Evolutionary conservation across 1,140 invertebrate genomes (phyloP).

Genomic region (Aricia agestis): DNA sequence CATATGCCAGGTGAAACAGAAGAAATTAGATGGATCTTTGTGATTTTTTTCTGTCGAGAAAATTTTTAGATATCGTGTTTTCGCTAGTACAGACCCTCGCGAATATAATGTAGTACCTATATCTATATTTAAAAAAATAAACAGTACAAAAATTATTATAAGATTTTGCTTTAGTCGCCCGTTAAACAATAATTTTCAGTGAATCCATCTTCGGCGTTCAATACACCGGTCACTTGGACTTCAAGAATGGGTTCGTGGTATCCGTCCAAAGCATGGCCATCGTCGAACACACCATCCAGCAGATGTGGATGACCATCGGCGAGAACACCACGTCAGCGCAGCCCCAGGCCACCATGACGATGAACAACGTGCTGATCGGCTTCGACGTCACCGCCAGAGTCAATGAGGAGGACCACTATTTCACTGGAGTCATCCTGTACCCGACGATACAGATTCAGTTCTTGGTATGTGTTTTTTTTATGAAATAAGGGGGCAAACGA

Average conservation of each 20-base stretch:
- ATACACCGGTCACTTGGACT: constrained; percentile 22
- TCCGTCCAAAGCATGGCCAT: constrained; percentile 32
- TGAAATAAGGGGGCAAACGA: no score
- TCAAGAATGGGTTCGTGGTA: constrained; percentile 36
- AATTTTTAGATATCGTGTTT: no score
- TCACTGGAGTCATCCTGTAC: constrained; percentile 29
- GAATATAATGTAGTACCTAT: no score
- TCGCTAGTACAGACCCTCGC: no score
- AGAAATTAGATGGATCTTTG: no score
- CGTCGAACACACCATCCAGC: constrained; percentile 28
- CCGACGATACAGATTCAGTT: constrained; percentile 27
- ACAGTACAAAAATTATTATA: no score
- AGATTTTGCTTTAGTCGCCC: no score
- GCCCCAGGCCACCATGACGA: constrained; percentile 32
- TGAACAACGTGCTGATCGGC: constrained; percentile 31
- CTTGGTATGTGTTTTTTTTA: no score
- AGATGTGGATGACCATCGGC: constrained; percentile 29
- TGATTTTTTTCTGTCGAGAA: no score
- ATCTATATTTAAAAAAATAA: no score
- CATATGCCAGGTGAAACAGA: no score
- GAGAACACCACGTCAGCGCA: constrained; percentile 25
- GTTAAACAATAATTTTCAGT: constrained; percentile 31
- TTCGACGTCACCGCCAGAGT: constrained; percentile 30
- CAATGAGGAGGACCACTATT: constrained; percentile 12
- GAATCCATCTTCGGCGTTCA: constrained; percentile 29